These are phyloP conservation scores for Meteorus cinctellus DNA, from an alignment of 2,888 invertebrate genomes.

Conservation along the genomic window DNA sequence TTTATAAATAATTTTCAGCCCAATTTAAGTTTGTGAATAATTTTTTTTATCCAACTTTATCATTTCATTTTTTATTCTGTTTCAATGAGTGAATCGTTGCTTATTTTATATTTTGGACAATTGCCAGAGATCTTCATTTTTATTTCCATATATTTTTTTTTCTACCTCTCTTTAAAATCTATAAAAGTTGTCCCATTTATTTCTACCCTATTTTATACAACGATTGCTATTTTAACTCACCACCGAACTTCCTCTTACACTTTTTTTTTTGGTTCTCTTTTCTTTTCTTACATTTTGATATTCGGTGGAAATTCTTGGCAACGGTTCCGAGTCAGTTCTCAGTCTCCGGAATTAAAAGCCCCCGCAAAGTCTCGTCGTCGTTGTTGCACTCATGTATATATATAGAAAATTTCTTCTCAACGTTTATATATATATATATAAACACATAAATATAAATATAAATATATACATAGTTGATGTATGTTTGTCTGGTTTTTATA, in stretches of 20 bases:
- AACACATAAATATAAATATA: not conserved
- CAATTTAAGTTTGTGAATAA: too few relatives aligned
- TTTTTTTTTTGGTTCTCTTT: slow-evolving; percentile 36
- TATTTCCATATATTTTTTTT: slow-evolving; percentile 13
- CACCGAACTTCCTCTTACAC: slow-evolving; percentile 33
- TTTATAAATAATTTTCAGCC: too few relatives aligned
- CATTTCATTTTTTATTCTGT: not conserved
- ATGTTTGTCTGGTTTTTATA: not conserved
- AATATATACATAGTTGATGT: not conserved
- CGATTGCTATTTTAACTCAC: slow-evolving; percentile 44
- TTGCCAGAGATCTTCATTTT: slow-evolving; percentile 47
- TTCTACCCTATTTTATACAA: not conserved
- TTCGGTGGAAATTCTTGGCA: slow-evolving; percentile 53
- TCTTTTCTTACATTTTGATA: slow-evolving; percentile 16
- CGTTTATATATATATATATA: not conserved
- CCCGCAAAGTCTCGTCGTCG: slow-evolving; percentile 6
- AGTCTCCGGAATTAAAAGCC: slow-evolving; percentile 36
- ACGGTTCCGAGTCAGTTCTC: slow-evolving; percentile 27
- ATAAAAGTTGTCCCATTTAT: not conserved
- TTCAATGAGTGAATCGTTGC: slow-evolving; percentile 35
- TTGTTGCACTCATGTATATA: not conserved
- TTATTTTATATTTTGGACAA: slow-evolving; percentile 52
- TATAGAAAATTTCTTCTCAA: not conserved
- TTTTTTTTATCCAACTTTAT: too few relatives aligned
- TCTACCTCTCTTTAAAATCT: not conserved